phyloP scores from a whole-genome alignment of 2,797 vertebrate genomes.

The Lutjanus campechanus region DNA sequence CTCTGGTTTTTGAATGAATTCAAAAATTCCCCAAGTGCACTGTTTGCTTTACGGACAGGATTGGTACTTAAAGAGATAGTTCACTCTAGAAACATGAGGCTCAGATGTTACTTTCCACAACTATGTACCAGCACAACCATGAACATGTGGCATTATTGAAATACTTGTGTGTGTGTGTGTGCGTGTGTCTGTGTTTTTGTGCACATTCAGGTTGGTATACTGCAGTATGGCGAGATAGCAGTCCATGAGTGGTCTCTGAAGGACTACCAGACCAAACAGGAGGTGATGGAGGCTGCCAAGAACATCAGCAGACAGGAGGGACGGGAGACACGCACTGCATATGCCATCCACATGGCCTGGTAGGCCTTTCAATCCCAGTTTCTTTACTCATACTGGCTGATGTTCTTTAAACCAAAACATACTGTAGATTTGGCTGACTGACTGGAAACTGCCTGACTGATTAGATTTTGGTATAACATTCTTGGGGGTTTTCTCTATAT shows the following conservation, averaged over 20 bases:
- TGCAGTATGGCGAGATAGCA: constrained; percentile 93
- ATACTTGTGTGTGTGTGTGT: constrained; percentile 32
- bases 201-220: constrained; percentile 90
- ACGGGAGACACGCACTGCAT: constrained; percentile 92
- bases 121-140: constrained; percentile 23
- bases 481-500: constrained; percentile 42
- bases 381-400: constrained; percentile 13
- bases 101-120: constrained; percentile 54
- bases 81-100: constrained; percentile 50
- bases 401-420: constrained; percentile 17
- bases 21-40: constrained; percentile 69
- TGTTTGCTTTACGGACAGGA: constrained; percentile 72
- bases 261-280: constrained; percentile 89
- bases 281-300: constrained; percentile 92
- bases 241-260: constrained; percentile 94
- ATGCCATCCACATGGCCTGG: constrained; percentile 92
- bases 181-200: constrained; percentile 18
- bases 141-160: constrained; percentile 46
- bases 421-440: constrained; percentile 29
- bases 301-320: constrained; percentile 96
- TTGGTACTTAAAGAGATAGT: constrained; percentile 66
- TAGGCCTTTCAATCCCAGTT: constrained; percentile 73
- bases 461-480: constrained; percentile 43
- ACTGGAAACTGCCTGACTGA: constrained; percentile 50
- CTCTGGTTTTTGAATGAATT: constrained; percentile 82